A percentile compares a stretch with the other conserved stretches of the same genome.
These are phyloP conservation scores for Falco rusticolus DNA, from an alignment of 2,797 vertebrate genomes.

Conservation along the genomic window DNA sequence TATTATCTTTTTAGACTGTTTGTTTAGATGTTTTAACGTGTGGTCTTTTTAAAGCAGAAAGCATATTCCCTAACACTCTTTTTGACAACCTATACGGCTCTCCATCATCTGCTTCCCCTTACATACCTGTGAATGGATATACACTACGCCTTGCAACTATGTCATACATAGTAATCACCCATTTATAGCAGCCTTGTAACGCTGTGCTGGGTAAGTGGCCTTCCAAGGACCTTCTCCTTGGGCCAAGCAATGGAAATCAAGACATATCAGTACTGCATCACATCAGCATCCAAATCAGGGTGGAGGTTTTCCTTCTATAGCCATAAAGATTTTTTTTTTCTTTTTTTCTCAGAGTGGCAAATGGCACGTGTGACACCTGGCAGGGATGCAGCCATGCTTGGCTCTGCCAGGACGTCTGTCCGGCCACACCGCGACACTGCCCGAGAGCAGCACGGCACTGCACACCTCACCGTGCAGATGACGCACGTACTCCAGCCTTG, in stretches of 20 bases:
- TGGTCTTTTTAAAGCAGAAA: not conserved
- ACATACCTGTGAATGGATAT: not conserved
- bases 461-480: not conserved
- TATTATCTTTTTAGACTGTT: not conserved
- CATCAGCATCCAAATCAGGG: not conserved
- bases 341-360: not conserved
- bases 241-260: not conserved
- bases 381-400: not conserved
- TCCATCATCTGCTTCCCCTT: not conserved
- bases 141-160: not conserved
- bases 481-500: not conserved
- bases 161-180: not conserved
- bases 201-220: not conserved
- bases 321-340: not conserved
- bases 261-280: not conserved
- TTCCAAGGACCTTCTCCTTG: not conserved
- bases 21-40: not conserved
- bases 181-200: not conserved
- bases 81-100: not conserved
- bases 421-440: accelerated
- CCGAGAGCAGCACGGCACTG: not conserved
- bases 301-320: not conserved
- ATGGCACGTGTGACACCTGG: not conserved
- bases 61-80: not conserved
- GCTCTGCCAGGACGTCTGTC: not conserved